Percentiles rank a stretch among this genome's conserved stretches.
Conservation (phyloP, 2,888 invertebrate species). For the Antheraea yamamai region DNA sequence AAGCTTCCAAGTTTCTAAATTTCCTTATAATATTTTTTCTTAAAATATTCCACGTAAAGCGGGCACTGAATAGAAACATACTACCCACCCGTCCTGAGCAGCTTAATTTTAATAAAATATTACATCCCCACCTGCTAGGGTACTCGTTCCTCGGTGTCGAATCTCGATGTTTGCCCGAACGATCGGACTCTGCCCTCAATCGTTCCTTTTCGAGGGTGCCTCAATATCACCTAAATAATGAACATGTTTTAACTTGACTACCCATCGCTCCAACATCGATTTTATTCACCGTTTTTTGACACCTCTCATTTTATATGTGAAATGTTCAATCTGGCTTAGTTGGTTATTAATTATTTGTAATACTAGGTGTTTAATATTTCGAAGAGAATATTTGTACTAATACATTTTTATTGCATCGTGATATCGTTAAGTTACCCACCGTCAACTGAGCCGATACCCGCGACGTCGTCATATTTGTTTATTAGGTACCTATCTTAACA, state of each 20-base stretch:
- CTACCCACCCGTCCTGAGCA: slow-evolving; percentile 48
- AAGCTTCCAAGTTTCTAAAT: background rate
- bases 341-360: slow-evolving; percentile 42
- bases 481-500: no score
- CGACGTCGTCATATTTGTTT: no score
- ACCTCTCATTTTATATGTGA: slow-evolving; percentile 62
- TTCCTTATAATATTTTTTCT: background rate
- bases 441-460: no score
- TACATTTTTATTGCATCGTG: background rate
- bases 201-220: slow-evolving; percentile 44
- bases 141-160: slow-evolving; percentile 56
- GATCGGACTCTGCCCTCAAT: slow-evolving; percentile 57
- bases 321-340: slow-evolving; percentile 32
- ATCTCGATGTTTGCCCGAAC: slow-evolving; percentile 62
- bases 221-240: slow-evolving; percentile 67
- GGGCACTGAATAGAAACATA: background rate
- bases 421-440: no score
- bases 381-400: slow-evolving; percentile 20
- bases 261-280: slow-evolving; percentile 68
- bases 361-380: slow-evolving; percentile 32
- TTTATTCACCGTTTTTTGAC: slow-evolving; percentile 65
- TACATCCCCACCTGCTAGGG: slow-evolving; percentile 55
- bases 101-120: slow-evolving; percentile 71
- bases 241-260: slow-evolving; percentile 64
- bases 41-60: background rate